Evolutionary conservation across 2,888 invertebrate species (phyloP).

Genomic region (Trichopoda pennipes): DNA sequence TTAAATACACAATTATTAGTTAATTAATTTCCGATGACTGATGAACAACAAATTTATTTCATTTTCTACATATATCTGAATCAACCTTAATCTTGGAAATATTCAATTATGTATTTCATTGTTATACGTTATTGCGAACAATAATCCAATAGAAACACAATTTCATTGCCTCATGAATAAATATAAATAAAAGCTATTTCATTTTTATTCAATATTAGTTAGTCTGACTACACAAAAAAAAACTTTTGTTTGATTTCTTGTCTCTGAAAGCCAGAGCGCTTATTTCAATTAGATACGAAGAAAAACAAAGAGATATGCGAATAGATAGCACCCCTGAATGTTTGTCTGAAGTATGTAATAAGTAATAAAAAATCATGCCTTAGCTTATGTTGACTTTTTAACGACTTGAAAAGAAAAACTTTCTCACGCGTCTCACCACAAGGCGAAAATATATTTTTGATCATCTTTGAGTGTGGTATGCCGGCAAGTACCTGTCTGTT

Average conservation of each 20-base stretch:
- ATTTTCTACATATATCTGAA: constrained; percentile 21
- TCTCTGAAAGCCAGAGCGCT: constrained; percentile 14
- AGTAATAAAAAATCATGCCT: constrained; percentile 48
- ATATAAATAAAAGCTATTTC: constrained; percentile 28
- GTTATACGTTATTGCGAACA: constrained; percentile 5
- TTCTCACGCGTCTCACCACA: constrained; percentile 60
- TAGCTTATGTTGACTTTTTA: constrained; percentile 52
- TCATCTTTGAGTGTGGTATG: constrained; percentile 2
- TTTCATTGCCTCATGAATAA: constrained; percentile 60
- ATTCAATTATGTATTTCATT: neutral
- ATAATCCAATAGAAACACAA: constrained; percentile 21
- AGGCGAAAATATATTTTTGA: neutral
- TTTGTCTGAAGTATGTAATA: constrained; percentile 2
- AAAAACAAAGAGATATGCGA: neutral
- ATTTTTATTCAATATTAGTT: constrained; percentile 33
- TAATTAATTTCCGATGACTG: constrained; percentile 42
- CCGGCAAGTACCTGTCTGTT: neutral
- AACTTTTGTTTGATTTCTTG: constrained; percentile 45
- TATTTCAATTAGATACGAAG: constrained; percentile 19
- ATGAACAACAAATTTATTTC: constrained; percentile 25
- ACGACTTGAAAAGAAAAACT: constrained; percentile 57
- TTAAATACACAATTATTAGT: constrained; percentile 21
- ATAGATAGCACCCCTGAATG: constrained; percentile 39
- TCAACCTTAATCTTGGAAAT: constrained; percentile 57
- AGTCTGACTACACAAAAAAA: constrained; percentile 29